Conservation (phyloP, 2,113 vertebrate genomes). For the Daphoenositta chrysoptera region DNA sequence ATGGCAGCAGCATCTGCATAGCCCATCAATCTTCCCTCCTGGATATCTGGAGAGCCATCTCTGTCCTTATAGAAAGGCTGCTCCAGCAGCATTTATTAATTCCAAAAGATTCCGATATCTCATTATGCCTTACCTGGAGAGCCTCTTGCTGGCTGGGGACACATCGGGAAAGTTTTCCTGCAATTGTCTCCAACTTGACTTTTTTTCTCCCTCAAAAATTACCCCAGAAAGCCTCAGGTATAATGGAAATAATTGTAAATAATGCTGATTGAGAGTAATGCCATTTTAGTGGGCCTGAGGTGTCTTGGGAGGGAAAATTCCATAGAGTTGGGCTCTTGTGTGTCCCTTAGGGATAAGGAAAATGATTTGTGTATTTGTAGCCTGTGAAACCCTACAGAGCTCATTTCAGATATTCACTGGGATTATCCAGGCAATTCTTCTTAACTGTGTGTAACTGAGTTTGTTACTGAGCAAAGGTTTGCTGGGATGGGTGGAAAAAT, state of each 20-base stretch:
- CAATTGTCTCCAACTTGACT: not conserved
- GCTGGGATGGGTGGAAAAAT: not conserved
- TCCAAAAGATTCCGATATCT: constrained; percentile 23
- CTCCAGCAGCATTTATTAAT: constrained; percentile 34
- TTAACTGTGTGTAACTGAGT: accelerated
- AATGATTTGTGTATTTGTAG: not conserved
- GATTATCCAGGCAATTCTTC: not conserved
- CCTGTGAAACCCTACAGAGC: not conserved
- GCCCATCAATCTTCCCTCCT: constrained; percentile 42
- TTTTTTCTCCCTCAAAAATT: not conserved
- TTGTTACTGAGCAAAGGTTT: not conserved
- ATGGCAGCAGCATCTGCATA: constrained; percentile 34
- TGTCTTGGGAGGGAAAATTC: not conserved
- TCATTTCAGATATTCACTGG: not conserved
- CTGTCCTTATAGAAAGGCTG: not conserved
- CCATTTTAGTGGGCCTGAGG: accelerated
- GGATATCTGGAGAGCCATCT: constrained; percentile 32
- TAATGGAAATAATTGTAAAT: not conserved
- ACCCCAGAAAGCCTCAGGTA: not conserved
- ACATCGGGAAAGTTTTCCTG: not conserved
- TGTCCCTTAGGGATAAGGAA: not conserved
- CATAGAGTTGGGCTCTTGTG: accelerated
- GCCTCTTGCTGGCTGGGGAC: not conserved
- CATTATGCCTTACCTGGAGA: not conserved
- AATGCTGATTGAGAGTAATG: not conserved